Base-by-base conservation (phyloP, 2,888 invertebrate species). In the Pecten maximus region DNA sequence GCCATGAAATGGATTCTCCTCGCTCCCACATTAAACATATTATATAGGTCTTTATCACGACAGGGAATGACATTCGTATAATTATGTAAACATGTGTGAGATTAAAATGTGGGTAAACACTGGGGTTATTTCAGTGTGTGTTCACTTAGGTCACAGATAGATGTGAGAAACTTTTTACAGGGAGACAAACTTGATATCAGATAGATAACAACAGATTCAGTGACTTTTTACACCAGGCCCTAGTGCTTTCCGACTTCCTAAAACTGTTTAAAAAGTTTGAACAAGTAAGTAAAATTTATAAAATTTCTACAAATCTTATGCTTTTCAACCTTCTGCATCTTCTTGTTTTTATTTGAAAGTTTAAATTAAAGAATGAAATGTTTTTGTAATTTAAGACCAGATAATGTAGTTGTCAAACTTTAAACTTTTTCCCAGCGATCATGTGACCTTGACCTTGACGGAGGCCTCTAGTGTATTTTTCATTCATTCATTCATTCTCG, bases 61-160 rank as follows among this genome's bases (percentile, higher is more conserved):
- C 35, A 74, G 74, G 23, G 8, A 28, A 8, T 74, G 74, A 74
- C 35, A 74, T 35, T 12, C 2, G 35, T 4, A 74, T 35, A 35
- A 74, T 74, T 74, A 74, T 74, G 74, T 74, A 74, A 74, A 74
- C 74, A 74, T 28, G 35, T 28, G 35, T 74, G 74, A 74, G 74
- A 74, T 74, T 74, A 74, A 74, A 35, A 74, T 35, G 16, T 74
- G 23, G 74, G 74, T 74, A 74, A 74, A 74, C 74, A 74, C 35
- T 0, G 15, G 35, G 74, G 28, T 74, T 74, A 74, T 74, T 74
- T 28, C 35, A 28, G 74, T 74, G 74, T 35, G 35, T 35, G 4
- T 74, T 74, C 28, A 35, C 74, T 35, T 10, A 28, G 74, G 74
- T 74, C 74, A 74, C 74, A 35, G 28, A 35, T 74, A 10, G 74